Evolutionary conservation across 2,888 invertebrate genomes (phyloP).

Genomic region (Stegana nigrithorax): DNA sequence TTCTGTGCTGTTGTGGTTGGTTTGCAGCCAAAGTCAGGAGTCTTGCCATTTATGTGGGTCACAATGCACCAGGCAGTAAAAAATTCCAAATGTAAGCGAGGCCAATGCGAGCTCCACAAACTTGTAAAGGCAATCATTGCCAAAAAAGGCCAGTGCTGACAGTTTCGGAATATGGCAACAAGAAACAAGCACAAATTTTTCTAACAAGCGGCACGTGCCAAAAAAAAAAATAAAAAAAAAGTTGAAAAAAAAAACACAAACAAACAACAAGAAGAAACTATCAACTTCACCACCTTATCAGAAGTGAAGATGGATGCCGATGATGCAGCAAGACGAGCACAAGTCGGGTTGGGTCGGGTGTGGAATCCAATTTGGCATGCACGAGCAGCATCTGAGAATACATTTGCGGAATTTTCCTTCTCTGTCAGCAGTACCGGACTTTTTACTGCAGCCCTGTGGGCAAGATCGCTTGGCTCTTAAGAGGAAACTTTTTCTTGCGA

Average conservation of each 20-base stretch:
- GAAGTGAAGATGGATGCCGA: too few species aligned
- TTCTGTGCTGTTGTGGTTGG: not conserved
- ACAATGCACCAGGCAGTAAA: too few species aligned
- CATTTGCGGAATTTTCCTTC: too few species aligned
- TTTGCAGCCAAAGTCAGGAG: conserved; percentile 3
- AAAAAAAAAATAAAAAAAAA: not conserved
- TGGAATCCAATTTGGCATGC: too few species aligned
- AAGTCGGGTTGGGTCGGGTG: too few species aligned
- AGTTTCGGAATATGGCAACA: not conserved
- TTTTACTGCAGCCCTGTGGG: too few species aligned
- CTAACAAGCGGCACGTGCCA: conserved; percentile 18
- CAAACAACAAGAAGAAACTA: not conserved
- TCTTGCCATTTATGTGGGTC: conserved; percentile 15
- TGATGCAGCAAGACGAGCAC: too few species aligned
- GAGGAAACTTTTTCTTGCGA: too few species aligned
- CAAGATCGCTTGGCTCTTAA: too few species aligned
- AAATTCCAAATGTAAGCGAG: conserved; percentile 6
- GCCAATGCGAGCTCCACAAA: conserved; percentile 13
- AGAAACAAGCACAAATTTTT: conserved; percentile 7
- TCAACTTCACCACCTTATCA: too few species aligned
- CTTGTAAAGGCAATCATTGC: conserved; percentile 8
- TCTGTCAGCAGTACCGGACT: too few species aligned
- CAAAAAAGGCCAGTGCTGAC: conserved; percentile 5
- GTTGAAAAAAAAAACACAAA: not conserved
- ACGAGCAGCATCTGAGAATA: too few species aligned